Evolutionary conservation across 2,888 invertebrate species (phyloP).

Genomic region (Heliconius charithonia): DNA sequence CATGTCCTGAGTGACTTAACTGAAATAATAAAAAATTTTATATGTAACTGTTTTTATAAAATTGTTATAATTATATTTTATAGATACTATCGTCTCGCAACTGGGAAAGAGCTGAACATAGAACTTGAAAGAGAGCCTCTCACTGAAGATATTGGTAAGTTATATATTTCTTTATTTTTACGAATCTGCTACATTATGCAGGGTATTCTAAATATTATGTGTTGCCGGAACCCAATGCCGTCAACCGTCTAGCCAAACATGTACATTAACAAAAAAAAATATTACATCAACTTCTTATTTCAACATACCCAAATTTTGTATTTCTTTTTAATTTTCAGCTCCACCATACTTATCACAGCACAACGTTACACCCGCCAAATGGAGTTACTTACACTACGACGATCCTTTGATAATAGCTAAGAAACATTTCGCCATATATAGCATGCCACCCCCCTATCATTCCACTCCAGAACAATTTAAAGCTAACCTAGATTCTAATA

Average conservation of each 20-base stretch:
- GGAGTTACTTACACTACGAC: slow-evolving; percentile 88
- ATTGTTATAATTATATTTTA: slow-evolving; percentile 45
- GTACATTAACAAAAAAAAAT: too few relatives aligned
- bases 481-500: slow-evolving; percentile 85
- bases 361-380: slow-evolving; percentile 90
- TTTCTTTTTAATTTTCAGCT: slow-evolving; percentile 78
- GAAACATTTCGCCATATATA: slow-evolving; percentile 87
- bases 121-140: slow-evolving; percentile 88
- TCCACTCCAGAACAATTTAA: slow-evolving; percentile 81
- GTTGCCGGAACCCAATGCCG: neutral
- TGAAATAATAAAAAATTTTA: too few relatives aligned
- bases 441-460: slow-evolving; percentile 90
- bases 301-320: neutral
- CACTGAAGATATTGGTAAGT: slow-evolving; percentile 84
- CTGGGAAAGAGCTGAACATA: slow-evolving; percentile 85
- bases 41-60: too few relatives aligned
- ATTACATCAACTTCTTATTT: too few relatives aligned
- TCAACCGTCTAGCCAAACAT: neutral
- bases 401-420: slow-evolving; percentile 78
- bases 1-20: too few relatives aligned
- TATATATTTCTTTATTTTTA: neutral
- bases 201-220: too few relatives aligned
- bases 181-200: neutral
- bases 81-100: slow-evolving; percentile 86
- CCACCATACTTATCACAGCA: slow-evolving; percentile 93